phyloP scores from a whole-genome alignment of 2,888 invertebrate genomes.

The Calameuta filiformis region DNA sequence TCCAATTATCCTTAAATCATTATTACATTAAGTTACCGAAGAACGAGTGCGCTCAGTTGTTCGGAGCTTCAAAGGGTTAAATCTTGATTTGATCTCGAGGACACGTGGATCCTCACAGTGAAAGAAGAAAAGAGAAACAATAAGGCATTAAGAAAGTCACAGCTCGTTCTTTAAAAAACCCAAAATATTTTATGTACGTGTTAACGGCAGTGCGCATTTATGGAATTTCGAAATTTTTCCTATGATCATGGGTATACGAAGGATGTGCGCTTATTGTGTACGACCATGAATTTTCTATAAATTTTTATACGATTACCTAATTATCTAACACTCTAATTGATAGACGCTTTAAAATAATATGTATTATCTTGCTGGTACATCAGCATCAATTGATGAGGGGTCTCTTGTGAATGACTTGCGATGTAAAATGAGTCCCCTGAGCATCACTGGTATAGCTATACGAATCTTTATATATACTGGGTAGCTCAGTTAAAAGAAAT shows the following conservation, averaged over 20 bases:
- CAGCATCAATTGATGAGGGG: background rate
- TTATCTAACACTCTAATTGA: background rate
- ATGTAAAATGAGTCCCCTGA: background rate
- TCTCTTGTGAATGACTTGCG: background rate
- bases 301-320: background rate
- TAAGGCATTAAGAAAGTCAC: background rate
- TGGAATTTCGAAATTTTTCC: conserved; percentile 43
- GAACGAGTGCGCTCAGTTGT: background rate
- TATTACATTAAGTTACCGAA: background rate
- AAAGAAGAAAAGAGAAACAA: background rate
- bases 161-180: background rate
- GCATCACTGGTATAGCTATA: background rate
- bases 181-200: background rate
- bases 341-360: background rate
- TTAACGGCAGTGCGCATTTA: conserved; percentile 62
- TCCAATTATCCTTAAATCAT: background rate
- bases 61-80: background rate
- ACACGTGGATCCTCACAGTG: background rate
- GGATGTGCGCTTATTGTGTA: background rate
- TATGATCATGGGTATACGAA: background rate
- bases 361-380: background rate
- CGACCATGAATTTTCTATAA: background rate
- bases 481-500: background rate
- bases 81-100: background rate
- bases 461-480: background rate